Evolutionary conservation across 2,797 vertebrate species (phyloP), one percentile per base, ranked within the genome.

Genomic region (Pangasius sanitwongsei): DNA sequence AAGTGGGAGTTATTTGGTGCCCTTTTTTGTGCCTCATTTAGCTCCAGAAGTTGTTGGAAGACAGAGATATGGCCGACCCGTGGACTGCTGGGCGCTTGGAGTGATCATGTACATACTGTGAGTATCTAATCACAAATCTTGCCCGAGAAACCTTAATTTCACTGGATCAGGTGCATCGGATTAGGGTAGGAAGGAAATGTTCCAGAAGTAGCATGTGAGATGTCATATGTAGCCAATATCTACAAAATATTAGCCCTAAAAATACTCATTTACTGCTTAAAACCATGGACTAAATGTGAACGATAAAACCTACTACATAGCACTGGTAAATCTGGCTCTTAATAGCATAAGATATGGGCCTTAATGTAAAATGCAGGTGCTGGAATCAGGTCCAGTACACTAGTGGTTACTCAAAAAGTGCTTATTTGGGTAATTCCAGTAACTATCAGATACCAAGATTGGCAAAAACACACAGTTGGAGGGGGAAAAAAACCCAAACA

Each of bases 91-190:
- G 98, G 98, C 98, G 83, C 98, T 99, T 0, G 98, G 98, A 0
- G 98, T 99, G 95, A 99, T 99, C 96, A 99, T 99, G 97, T 99
- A 99, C 92, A 99, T 99, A 94, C 97, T 99, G 98, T 99, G 94
- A 97, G 98, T 96, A 37, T 70, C 48, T 15, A 55, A 85, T 53
- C 44, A 13, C 48, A 63, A 3, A 41, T 25, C 55, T 6, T 57
- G 5, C 2, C 31, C 7, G 55, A 25, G 80, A 37, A 81, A 20
- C 78, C 18, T 81, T 12, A 4, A 15, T 3, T 50, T 78, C 13
- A 31, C 18, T 37, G 53, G 6, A 37, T 23, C 31, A 57, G 31
- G 31, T 34, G 48, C n/a, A 18, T 13, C 50, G 23, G 74, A 44
- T 75, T 48, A 78, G 75, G 13, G 6, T 34, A 53, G 16, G 13